A percentile compares a stretch with the other conserved stretches of the same genome.
These are phyloP conservation scores for Cetonia aurata DNA, from an alignment of 2,888 invertebrate species.

Conservation along the genomic window DNA sequence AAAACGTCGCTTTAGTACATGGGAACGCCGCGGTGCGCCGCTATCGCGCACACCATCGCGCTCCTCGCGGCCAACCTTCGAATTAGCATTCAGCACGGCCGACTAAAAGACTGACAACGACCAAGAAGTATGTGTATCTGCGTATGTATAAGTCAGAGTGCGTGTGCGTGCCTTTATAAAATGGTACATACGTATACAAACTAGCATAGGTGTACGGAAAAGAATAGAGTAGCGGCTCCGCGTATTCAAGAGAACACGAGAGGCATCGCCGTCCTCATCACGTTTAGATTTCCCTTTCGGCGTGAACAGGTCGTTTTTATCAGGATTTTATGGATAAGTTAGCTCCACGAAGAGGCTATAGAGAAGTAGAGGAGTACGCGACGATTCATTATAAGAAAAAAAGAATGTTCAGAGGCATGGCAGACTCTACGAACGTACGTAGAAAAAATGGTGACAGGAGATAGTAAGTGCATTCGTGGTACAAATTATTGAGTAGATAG, in stretches of 20 bases:
- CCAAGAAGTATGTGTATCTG: conserved; percentile 18
- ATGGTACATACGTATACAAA: not conserved
- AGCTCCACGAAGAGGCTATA: conserved; percentile 12
- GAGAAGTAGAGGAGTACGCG: not conserved
- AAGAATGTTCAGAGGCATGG: conserved; percentile 13
- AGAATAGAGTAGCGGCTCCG: too few relatives aligned
- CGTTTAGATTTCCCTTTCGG: conserved; percentile 36
- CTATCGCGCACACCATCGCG: conserved; percentile 61
- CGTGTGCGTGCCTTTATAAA: conserved; percentile 13
- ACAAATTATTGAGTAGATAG: conserved; percentile 37
- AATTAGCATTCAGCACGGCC: conserved; percentile 62
- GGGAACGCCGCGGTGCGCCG: conserved; percentile 60
- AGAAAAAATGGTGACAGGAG: conserved; percentile 33
- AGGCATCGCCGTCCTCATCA: conserved; percentile 20
- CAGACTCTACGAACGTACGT: conserved; percentile 16
- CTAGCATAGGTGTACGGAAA: too few relatives aligned
- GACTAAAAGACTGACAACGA: conserved; percentile 35
- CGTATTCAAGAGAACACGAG: conserved; percentile 9
- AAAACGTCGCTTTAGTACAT: conserved; percentile 59
- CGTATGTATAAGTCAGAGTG: conserved; percentile 17
- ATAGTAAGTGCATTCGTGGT: conserved; percentile 34
- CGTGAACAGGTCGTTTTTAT: conserved; percentile 37
- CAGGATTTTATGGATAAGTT: conserved; percentile 34
- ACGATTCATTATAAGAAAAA: conserved; percentile 9
- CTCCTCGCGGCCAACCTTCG: conserved; percentile 59